A percentile compares a stretch with the other conserved stretches of the same genome.
These are phyloP conservation scores for Pyrochroa serraticornis DNA, from an alignment of 2,888 invertebrate species.

Conservation along the genomic window DNA sequence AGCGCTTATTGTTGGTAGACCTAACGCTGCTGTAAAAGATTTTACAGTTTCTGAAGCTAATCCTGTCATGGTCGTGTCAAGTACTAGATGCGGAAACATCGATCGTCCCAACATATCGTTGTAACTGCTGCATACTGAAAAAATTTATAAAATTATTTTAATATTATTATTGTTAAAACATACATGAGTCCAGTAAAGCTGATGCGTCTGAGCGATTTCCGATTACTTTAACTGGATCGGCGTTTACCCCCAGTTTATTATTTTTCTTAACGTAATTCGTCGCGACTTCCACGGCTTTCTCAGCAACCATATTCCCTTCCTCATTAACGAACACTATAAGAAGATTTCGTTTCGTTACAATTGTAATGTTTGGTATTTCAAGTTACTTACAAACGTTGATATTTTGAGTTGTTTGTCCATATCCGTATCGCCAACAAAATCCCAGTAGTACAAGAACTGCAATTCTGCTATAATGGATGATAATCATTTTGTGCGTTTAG, in stretches of 20 bases:
- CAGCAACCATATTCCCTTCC: conserved; percentile 73
- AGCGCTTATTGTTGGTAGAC: conserved; percentile 81
- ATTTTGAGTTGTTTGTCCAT: conserved; percentile 70
- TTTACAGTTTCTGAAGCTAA: conserved; percentile 84
- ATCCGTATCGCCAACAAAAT: not conserved
- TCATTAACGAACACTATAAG: conserved; percentile 75
- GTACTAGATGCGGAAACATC: conserved; percentile 75
- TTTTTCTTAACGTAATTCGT: conserved; percentile 74
- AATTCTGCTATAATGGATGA: not conserved
- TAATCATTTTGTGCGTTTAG: conserved; percentile 13
- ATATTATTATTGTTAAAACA: conserved; percentile 42
- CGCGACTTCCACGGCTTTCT: conserved; percentile 73
- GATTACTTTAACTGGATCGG: conserved; percentile 67
- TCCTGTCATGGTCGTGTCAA: conserved; percentile 84
- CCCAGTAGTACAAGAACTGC: not conserved
- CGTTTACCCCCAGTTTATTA: conserved; percentile 69
- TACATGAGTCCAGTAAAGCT: conserved; percentile 72
- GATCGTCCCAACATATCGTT: conserved; percentile 68
- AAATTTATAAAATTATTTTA: conserved; percentile 59
- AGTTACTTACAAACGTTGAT: conserved; percentile 73
- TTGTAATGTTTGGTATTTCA: conserved; percentile 6
- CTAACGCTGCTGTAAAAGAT: conserved; percentile 79
- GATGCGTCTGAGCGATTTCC: conserved; percentile 77
- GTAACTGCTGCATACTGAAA: conserved; percentile 76
- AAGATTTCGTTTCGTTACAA: conserved; percentile 8